phyloP scores from a whole-genome alignment of 2,888 invertebrate genomes.

The Spilosoma lubricipeda region DNA sequence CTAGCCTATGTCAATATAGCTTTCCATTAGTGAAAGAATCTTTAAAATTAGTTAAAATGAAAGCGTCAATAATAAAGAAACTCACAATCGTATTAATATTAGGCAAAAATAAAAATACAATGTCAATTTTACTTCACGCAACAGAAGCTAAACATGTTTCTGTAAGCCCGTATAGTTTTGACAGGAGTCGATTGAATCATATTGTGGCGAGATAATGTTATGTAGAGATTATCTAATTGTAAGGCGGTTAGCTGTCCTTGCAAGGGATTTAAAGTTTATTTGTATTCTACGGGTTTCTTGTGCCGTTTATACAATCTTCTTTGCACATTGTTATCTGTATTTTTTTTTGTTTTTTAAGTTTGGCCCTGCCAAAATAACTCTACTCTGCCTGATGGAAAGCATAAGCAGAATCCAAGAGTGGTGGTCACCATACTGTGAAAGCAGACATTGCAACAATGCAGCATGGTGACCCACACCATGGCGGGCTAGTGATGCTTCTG shows the following conservation, averaged over 20 bases:
- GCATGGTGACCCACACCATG: too few relatives aligned
- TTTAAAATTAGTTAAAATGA: too few relatives aligned
- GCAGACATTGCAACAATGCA: too few relatives aligned
- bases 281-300: conserved; percentile 19
- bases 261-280: conserved; percentile 9
- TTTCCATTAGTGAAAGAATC: too few relatives aligned
- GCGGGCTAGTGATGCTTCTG: too few relatives aligned
- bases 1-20: too few relatives aligned
- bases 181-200: conserved; percentile 59
- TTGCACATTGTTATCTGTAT: background rate
- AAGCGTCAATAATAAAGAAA: too few relatives aligned
- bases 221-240: conserved; percentile 38
- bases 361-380: too few relatives aligned
- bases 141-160: conserved; percentile 31
- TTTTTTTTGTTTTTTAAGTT: background rate
- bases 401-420: too few relatives aligned
- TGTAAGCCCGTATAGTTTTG: conserved; percentile 67
- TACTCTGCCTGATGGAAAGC: too few relatives aligned
- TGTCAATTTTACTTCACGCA: background rate
- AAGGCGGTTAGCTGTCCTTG: conserved; percentile 18
- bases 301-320: background rate
- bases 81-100: background rate
- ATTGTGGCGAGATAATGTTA: conserved; percentile 59
- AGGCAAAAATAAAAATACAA: background rate
- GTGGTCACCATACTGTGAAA: too few relatives aligned